A percentile compares a stretch with the other conserved stretches of the same genome.
Evolutionary conservation across 1,140 invertebrate species (phyloP).

Genomic region (Pseudomyrmex sp.): DNA sequence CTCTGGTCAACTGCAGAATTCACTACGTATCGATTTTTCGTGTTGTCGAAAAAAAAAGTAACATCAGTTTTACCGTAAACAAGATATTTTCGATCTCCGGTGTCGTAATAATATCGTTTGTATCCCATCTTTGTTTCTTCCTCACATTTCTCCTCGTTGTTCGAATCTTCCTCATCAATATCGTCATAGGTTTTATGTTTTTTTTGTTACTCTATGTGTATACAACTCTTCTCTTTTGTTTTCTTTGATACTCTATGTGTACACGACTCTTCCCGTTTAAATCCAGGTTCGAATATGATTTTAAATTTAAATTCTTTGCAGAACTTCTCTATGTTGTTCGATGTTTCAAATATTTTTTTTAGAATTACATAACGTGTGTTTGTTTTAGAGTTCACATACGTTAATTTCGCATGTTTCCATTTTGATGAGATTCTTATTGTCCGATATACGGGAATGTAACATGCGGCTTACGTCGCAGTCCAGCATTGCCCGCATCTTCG

Average conservation of each 20-base stretch:
- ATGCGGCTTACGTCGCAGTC: conserved; percentile 4
- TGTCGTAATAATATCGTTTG: not conserved
- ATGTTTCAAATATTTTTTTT: not conserved
- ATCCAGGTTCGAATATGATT: not conserved
- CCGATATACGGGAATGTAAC: not conserved
- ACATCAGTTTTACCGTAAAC: not conserved
- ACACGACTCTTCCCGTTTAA: not conserved
- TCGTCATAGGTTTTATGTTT: not conserved
- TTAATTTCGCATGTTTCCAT: conserved; percentile 25
- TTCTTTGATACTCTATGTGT: too few species aligned
- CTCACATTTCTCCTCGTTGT: not conserved
- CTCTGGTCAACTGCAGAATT: not conserved
- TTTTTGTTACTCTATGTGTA: too few species aligned
- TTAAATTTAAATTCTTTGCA: not conserved
- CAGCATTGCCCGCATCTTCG: conserved; percentile 19
- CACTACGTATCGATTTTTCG: not conserved
- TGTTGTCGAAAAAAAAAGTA: not conserved
- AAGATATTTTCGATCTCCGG: not conserved
- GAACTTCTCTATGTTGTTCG: not conserved
- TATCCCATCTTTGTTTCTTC: not conserved
- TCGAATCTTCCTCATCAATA: not conserved
- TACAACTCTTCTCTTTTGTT: too few species aligned
- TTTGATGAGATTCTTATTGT: conserved; percentile 13
- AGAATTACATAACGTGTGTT: not conserved
- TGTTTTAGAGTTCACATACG: not conserved